These are phyloP conservation scores for Tribolium freemani DNA, from an alignment of 2,888 invertebrate genomes.

Conservation along the genomic window DNA sequence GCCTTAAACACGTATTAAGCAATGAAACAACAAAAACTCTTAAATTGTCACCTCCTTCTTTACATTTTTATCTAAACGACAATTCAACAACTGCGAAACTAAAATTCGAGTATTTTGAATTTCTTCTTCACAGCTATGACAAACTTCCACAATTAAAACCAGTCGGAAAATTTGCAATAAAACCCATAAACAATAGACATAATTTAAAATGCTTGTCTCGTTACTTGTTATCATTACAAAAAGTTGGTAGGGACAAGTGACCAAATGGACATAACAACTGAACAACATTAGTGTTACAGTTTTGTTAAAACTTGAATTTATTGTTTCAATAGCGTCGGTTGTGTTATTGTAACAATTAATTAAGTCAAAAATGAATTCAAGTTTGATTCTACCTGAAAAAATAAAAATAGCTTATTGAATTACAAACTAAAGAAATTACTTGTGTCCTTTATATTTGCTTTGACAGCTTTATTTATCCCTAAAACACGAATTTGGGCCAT, in stretches of 20 bases:
- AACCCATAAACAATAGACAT: slow-evolving; percentile 7
- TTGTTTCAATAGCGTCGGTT: not conserved
- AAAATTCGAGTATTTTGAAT: not conserved
- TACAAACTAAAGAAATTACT: not conserved
- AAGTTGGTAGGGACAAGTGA: not conserved
- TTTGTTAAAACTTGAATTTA: not conserved
- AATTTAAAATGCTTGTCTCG: not conserved
- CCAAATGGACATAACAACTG: slow-evolving; percentile 5
- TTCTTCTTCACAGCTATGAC: slow-evolving; percentile 2
- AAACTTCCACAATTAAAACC: not conserved
- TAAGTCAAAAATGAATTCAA: not conserved
- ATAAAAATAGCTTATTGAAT: not conserved
- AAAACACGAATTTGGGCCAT: not conserved
- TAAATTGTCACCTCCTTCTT: not conserved
- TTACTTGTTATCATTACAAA: slow-evolving; percentile 6
- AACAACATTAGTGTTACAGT: not conserved
- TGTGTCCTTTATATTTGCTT: not conserved
- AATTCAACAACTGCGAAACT: not conserved
- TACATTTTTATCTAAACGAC: not conserved
- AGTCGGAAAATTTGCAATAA: not conserved
- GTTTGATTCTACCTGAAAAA: not conserved
- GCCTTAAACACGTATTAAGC: not conserved
- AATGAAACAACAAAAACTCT: not conserved
- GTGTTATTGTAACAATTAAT: not conserved
- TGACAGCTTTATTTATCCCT: not conserved